phyloP scores from a whole-genome alignment of 2,797 vertebrate genomes.

The Mormyrus hasselquistii region DNA sequence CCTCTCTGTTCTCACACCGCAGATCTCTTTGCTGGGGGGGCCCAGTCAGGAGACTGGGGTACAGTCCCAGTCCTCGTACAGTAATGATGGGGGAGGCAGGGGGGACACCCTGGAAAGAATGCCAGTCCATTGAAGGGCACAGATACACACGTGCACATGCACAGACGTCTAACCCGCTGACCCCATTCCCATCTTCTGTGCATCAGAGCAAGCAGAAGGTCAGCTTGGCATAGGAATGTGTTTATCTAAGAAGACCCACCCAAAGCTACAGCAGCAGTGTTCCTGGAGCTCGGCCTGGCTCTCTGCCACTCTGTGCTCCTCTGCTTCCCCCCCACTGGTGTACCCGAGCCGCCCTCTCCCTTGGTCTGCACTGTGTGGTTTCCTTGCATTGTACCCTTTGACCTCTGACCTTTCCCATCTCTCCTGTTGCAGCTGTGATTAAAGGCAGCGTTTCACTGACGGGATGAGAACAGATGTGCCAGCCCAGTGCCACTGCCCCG shows the following conservation, averaged over 20 bases:
- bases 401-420: constrained; percentile 6
- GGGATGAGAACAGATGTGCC: constrained; percentile 45
- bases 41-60: not conserved
- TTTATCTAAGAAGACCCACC: not conserved
- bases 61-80: not conserved
- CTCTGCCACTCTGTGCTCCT: not conserved
- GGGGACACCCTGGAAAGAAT: not conserved
- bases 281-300: not conserved
- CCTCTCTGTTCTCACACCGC: not conserved
- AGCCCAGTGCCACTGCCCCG: not conserved
- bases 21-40: not conserved
- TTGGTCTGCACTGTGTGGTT: not conserved
- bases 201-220: not conserved
- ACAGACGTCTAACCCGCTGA: not conserved
- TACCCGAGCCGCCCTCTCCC: not conserved
- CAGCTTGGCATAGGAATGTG: not conserved
- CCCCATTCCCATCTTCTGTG: not conserved
- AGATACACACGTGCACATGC: not conserved
- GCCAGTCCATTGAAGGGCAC: not conserved
- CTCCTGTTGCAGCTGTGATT: constrained; percentile 45
- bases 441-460: constrained; percentile 45
- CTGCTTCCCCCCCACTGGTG: not conserved
- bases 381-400: not conserved
- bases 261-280: not conserved
- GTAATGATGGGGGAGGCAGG: not conserved